phyloP scores from a whole-genome alignment of 2,113 vertebrate species.

The Melanocharis versteri region DNA sequence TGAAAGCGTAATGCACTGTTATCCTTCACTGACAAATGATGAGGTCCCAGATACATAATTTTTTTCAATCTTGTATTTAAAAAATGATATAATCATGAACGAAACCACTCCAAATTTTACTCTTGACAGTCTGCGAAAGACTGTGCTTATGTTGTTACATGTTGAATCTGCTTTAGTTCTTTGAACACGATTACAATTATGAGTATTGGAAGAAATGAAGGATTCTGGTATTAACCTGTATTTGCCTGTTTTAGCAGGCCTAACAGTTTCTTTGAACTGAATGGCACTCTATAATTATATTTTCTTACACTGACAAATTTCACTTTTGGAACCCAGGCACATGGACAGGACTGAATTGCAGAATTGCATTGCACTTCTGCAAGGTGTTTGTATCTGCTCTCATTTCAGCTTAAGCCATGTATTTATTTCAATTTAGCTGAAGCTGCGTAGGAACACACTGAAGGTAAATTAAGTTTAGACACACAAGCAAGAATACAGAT shows the following conservation, averaged over 20 bases:
- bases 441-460: not conserved
- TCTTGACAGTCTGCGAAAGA: not conserved
- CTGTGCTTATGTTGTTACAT: not conserved
- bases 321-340: not conserved
- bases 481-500: not conserved
- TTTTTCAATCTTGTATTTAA: not conserved
- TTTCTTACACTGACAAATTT: not conserved
- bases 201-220: not conserved
- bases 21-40: not conserved
- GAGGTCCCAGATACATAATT: not conserved
- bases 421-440: slow-evolving; percentile 15
- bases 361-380: not conserved
- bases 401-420: not conserved
- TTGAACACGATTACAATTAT: not conserved
- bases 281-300: not conserved
- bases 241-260: not conserved
- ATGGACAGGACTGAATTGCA: not conserved
- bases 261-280: not conserved
- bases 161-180: not conserved
- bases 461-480: not conserved
- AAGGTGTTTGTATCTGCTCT: not conserved
- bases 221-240: not conserved
- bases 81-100: not conserved
- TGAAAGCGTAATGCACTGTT: not conserved
- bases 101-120: not conserved